Base-by-base conservation (phyloP, 64 coral and sea anemone species). In the Platygyra sinensis region DNA sequence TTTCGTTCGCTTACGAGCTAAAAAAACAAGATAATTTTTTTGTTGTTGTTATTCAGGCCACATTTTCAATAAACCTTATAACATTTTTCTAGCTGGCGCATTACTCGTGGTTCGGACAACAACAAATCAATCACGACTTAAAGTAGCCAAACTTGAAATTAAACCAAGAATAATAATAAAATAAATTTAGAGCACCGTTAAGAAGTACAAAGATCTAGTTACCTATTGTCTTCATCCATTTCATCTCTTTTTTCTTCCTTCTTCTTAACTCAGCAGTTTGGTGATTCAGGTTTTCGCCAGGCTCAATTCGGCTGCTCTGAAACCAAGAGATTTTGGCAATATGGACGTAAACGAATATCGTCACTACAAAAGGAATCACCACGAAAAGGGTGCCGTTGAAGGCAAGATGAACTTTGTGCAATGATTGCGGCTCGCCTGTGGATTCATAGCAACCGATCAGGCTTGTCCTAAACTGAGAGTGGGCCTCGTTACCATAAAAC, bases 211-310 rank as follows among this genome's bases (percentile, higher is more conserved):
- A 6, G 1, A 5, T 71, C 67, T 71, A 18, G 30, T 55, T 73
- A 57, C 54, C 54, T 57, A 15, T 57, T 16, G 54, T 36, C 7
- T 39, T 18, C 36, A 38, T 46, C 8, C 33, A 75, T 38, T 93
- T 93, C 91, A 93, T 93, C n/a, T 93, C 91, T 72, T 74, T 93
- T 1, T 8, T 60, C 25, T 14, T 73, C 49, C 51, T 93, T 27
- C 59, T 52, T 31, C n/a, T 80, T 31, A 52, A 22, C 76, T 38
- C 36, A 17, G 69, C 28, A 2, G 10, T 17, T 29, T 86, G 59
- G 63, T n/a, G 62, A 15, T 69, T 72, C 12, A 87, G 52, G 30
- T 73, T 28, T 33, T 20, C 33, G 15, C 50, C 33, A 3, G 86
- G 92, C 0, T 71, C n/a, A 13, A 89, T 36, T 36, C 86, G 61